Conservation (phyloP, 37 sponge, comb jelly and placozoan genomes). For the Diacarnus erythraeanus region DNA sequence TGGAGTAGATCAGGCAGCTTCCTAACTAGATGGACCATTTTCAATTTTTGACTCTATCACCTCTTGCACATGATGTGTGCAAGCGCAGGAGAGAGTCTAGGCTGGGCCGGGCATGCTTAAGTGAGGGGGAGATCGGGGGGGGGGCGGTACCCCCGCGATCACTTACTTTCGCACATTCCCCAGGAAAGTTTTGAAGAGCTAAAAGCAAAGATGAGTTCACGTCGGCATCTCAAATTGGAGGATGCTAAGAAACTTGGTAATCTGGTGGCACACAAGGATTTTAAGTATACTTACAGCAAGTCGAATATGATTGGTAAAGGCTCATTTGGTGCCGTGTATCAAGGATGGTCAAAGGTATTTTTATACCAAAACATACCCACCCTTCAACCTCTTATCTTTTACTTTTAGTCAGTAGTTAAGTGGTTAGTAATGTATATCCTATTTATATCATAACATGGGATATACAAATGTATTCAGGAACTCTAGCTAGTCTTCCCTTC, state of each 20-base stretch:
- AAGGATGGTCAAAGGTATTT: conserved; percentile 71
- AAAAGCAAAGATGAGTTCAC: background rate
- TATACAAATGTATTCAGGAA: no score
- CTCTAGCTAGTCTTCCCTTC: no score
- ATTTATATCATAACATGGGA: no score
- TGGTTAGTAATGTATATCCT: no score
- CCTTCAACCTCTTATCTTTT: no score
- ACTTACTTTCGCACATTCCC: background rate
- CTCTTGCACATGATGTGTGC: background rate
- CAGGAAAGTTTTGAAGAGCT: background rate
- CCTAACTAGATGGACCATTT: background rate
- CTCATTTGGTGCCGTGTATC: conserved; percentile 82
- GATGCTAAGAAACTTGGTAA: background rate
- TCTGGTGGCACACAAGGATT: background rate
- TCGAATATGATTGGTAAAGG: conserved; percentile 63
- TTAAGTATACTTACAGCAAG: background rate
- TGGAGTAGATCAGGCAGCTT: background rate
- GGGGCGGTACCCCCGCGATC: background rate
- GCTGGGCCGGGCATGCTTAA: no score
- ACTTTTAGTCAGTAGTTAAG: no score
- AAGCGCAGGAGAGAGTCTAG: no score
- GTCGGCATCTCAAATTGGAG: background rate
- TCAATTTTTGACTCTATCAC: no score
- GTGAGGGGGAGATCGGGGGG: no score
- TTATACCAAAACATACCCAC: no score